Conservation (phyloP, 1,140 invertebrate genomes). For the Zaprionus inermis region DNA sequence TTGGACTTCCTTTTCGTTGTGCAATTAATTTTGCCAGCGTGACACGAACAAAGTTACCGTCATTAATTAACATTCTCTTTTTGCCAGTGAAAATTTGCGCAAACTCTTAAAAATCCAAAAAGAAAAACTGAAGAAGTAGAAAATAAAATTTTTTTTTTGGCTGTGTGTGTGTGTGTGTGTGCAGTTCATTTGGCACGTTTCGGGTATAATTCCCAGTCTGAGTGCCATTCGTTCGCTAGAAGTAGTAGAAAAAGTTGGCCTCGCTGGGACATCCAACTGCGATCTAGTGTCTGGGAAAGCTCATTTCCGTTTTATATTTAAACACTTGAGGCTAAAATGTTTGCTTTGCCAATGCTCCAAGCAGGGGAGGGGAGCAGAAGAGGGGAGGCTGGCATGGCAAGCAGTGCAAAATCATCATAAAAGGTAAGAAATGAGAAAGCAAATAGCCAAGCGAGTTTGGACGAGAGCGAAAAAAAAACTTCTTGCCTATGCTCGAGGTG, state of each 20-base stretch:
- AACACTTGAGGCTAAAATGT: conserved; percentile 82
- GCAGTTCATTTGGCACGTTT: conserved; percentile 75
- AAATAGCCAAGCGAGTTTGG: conserved; percentile 58
- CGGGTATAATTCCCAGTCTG: conserved; percentile 33
- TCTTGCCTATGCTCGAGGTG: conserved; percentile 12
- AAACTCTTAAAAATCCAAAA: conserved; percentile 1
- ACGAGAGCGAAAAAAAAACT: conserved; percentile 1
- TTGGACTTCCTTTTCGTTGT: conserved; percentile 28
- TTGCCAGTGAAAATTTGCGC: conserved; percentile 4
- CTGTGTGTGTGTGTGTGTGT: conserved; percentile 17
- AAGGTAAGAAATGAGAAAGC: conserved; percentile 78
- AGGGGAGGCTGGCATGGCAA: background rate
- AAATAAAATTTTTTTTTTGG: background rate
- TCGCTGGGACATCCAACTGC: conserved; percentile 25
- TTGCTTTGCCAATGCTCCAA: conserved; percentile 67
- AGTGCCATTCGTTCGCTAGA: conserved; percentile 45
- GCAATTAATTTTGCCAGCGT: conserved; percentile 69
- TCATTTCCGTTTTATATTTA: conserved; percentile 83
- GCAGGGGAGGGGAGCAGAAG: background rate
- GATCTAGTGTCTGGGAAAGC: conserved; percentile 56
- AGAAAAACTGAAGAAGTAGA: background rate
- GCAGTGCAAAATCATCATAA: conserved; percentile 79
- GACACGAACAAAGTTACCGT: conserved; percentile 67
- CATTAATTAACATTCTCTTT: conserved; percentile 73
- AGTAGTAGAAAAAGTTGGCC: conserved; percentile 18